Evolutionary conservation across 1,140 invertebrate genomes (phyloP).

Genomic region (Diprion similis): DNA sequence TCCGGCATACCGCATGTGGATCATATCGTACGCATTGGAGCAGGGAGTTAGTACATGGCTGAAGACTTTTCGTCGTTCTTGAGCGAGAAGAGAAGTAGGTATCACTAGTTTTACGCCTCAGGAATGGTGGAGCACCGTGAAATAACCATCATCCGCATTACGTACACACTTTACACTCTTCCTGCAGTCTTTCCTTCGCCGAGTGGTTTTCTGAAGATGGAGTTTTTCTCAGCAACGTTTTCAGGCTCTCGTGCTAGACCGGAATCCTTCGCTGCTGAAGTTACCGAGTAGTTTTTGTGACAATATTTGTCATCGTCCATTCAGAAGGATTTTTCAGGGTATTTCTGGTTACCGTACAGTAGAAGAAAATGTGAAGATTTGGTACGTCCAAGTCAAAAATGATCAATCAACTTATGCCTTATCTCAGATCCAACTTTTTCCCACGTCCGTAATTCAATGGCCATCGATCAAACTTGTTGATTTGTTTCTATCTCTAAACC

Average conservation of each 20-base stretch:
- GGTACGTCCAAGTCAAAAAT: too few relatives aligned
- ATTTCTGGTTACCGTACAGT: too few relatives aligned
- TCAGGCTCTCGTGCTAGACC: background rate
- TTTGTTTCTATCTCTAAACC: too few relatives aligned
- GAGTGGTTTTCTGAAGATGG: background rate
- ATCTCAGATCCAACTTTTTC: too few relatives aligned
- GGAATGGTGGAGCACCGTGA: background rate
- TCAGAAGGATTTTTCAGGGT: background rate
- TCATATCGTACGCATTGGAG: too few relatives aligned
- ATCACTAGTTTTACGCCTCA: background rate
- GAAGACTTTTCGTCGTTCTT: background rate
- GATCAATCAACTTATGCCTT: too few relatives aligned
- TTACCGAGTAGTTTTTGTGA: background rate
- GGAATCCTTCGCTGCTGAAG: too few relatives aligned
- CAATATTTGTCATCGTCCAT: background rate
- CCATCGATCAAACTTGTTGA: too few relatives aligned
- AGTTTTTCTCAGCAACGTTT: background rate
- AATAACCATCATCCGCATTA: background rate
- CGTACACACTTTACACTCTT: background rate
- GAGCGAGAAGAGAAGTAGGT: background rate
- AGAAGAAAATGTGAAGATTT: too few relatives aligned
- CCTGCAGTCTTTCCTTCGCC: background rate
- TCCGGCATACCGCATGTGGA: too few relatives aligned
- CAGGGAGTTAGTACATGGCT: too few relatives aligned
- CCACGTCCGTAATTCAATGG: too few relatives aligned